Conservation (phyloP, 2,113 vertebrate genomes). For the Crocuta crocuta region DNA sequence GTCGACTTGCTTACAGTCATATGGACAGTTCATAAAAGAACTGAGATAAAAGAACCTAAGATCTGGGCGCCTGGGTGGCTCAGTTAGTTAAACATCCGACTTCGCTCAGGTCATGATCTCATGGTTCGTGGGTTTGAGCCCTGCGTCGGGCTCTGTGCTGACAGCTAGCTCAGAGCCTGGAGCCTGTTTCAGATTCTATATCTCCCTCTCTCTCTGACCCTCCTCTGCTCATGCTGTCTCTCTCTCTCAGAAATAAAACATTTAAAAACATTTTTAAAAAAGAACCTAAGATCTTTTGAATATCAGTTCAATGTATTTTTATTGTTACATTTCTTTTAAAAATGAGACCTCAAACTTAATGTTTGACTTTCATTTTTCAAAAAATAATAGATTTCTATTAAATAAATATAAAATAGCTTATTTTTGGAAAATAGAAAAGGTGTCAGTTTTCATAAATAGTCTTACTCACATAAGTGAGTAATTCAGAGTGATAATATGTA, state of each 20-base stretch:
- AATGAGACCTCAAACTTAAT: background rate
- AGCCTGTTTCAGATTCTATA: too few species aligned
- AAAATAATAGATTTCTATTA: background rate
- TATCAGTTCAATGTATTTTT: background rate
- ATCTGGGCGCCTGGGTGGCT: background rate
- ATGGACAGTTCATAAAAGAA: background rate
- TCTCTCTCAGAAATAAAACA: too few species aligned
- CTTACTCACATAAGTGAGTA: background rate
- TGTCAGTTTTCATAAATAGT: background rate
- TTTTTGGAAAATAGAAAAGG: background rate
- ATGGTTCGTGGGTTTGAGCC: too few species aligned
- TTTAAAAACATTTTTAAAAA: too few species aligned
- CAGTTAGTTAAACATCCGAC: too few species aligned
- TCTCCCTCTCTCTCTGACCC: too few species aligned
- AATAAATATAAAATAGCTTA: background rate
- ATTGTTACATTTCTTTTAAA: background rate
- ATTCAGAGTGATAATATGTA: background rate
- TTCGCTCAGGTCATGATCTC: too few species aligned
- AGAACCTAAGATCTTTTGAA: background rate
- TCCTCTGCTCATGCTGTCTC: too few species aligned
- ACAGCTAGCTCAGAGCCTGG: too few species aligned
- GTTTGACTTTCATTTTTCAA: conserved; percentile 43
- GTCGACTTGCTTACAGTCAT: background rate
- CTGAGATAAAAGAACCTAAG: background rate
- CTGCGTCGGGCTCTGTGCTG: too few species aligned